These are phyloP conservation scores for Anthopleura xanthogrammica DNA, from an alignment of 92 coral and sea anemone genomes.

Conservation along the genomic window DNA sequence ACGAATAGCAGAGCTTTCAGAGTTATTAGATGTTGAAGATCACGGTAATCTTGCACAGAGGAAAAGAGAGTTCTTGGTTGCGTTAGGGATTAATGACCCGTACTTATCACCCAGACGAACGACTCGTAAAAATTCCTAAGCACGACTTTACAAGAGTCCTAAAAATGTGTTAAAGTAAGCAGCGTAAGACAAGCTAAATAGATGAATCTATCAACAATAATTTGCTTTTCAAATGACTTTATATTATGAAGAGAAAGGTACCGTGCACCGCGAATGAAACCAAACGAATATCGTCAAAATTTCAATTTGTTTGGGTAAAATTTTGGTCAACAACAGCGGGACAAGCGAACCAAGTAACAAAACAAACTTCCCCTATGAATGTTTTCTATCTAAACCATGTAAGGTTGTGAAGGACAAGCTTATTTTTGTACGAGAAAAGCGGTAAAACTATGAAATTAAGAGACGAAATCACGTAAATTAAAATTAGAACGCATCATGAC, in stretches of 20 bases:
- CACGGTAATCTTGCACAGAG: background rate
- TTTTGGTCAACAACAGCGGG: background rate
- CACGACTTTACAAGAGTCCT: background rate
- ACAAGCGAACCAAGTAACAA: background rate
- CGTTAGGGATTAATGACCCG: constrained; percentile 19
- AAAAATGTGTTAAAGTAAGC: background rate
- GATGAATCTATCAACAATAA: background rate
- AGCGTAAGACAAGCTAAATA: background rate
- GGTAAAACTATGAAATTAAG: background rate
- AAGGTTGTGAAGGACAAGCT: background rate
- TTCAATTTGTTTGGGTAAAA: background rate
- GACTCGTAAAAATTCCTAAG: constrained; percentile 8
- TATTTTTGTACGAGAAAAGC: background rate
- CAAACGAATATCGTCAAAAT: background rate
- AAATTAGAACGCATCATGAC: background rate
- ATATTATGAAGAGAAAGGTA: background rate
- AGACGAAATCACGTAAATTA: background rate
- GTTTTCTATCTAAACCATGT: background rate
- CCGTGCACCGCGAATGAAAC: background rate
- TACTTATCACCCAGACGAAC: background rate
- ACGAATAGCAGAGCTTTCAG: background rate
- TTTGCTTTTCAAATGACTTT: background rate
- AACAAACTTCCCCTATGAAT: background rate
- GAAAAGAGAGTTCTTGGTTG: background rate
- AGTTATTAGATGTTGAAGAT: background rate